A percentile compares a stretch with the other conserved stretches of the same genome.
phyloP scores from a whole-genome alignment of 2,888 invertebrate genomes.

The Slavum lentiscoides region DNA sequence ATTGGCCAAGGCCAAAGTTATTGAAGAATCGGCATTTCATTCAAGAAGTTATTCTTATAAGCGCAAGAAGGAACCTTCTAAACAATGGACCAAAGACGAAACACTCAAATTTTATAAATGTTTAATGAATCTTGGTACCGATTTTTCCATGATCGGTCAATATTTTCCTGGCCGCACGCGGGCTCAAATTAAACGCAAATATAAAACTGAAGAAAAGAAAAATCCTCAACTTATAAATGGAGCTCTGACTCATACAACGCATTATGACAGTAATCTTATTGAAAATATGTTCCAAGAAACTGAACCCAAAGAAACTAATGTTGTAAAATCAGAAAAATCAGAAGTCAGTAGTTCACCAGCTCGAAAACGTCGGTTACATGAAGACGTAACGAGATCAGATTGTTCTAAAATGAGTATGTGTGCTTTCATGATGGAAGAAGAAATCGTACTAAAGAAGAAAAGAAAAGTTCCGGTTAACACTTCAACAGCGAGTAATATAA shows the following conservation, averaged over 20 bases:
- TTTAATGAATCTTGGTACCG: constrained; percentile 85
- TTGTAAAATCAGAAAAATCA: background rate
- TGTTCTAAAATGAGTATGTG: constrained; percentile 33
- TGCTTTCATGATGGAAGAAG: constrained; percentile 43
- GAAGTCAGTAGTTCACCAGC: background rate
- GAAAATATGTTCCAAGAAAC: constrained; percentile 43
- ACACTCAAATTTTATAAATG: constrained; percentile 91
- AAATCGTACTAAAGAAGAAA: constrained; percentile 31
- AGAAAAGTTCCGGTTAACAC: background rate
- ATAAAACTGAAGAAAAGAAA: constrained; percentile 84
- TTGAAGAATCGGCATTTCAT: constrained; percentile 67
- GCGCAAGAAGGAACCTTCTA: constrained; percentile 69
- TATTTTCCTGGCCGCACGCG: constrained; percentile 79
- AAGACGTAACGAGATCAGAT: constrained; percentile 11
- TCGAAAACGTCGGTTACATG: constrained; percentile 3
- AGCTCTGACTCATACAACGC: constrained; percentile 71
- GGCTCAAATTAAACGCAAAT: constrained; percentile 86
- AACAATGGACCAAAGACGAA: constrained; percentile 72
- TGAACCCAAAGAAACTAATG: background rate
- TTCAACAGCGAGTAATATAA: constrained; percentile 11
- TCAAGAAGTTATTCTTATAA: constrained; percentile 58
- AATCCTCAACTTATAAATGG: constrained; percentile 76
- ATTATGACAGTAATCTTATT: constrained; percentile 64
- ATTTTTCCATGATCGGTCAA: constrained; percentile 86
- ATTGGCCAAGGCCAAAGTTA: constrained; percentile 60